phyloP scores from a whole-genome alignment of 2,113 vertebrate species.

The Mastomys coucha region DNA sequence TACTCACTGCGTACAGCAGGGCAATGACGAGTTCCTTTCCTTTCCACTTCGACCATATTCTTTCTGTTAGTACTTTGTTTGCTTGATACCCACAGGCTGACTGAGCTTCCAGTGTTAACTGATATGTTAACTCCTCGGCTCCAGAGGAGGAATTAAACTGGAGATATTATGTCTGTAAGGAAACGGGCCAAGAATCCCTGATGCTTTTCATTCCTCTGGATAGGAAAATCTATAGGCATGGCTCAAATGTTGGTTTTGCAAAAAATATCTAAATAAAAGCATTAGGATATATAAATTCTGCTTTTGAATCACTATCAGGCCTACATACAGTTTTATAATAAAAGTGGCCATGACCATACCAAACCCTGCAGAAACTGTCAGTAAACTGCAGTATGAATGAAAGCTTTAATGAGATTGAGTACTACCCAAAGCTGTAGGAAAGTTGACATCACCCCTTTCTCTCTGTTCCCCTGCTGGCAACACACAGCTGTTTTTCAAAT shows the following conservation, averaged over 20 bases:
- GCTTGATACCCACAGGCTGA: not conserved
- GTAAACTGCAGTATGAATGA: not conserved
- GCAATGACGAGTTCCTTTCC: constrained; percentile 42
- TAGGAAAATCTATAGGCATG: not conserved
- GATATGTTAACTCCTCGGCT: not conserved
- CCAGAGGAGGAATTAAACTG: constrained; percentile 20
- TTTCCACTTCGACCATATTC: not conserved
- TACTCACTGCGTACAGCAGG: not conserved
- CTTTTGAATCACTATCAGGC: not conserved
- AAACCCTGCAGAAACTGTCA: not conserved
- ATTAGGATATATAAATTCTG: not conserved
- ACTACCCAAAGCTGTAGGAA: not conserved
- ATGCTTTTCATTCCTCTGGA: not conserved
- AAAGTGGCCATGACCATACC: not conserved
- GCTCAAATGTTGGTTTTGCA: not conserved
- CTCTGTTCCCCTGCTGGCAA: not conserved
- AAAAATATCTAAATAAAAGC: not conserved
- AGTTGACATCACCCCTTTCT: not conserved
- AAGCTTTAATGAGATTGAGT: not conserved
- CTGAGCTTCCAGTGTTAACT: not conserved
- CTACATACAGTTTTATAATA: not conserved
- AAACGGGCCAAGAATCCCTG: not conserved
- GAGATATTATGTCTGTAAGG: constrained; percentile 16
- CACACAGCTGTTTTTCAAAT: not conserved
- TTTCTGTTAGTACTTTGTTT: constrained; percentile 19